These are phyloP conservation scores for Stenodera caucasica DNA, from an alignment of 2,888 invertebrate species.

Conservation along the genomic window DNA sequence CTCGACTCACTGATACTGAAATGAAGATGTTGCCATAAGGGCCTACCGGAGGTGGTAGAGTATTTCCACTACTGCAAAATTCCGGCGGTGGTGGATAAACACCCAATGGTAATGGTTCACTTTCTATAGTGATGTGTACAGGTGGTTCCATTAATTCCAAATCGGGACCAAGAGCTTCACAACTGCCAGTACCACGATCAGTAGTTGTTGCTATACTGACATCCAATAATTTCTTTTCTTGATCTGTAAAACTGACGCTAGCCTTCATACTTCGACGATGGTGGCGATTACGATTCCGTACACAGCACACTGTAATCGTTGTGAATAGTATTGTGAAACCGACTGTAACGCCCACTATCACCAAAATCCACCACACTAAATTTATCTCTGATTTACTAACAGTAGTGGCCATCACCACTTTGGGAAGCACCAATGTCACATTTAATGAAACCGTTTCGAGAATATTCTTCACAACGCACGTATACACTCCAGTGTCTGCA, in stretches of 20 bases:
- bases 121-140: slow-evolving; percentile 59
- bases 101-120: slow-evolving; percentile 53
- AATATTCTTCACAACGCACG: slow-evolving; percentile 75
- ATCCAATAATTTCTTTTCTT: slow-evolving; percentile 83
- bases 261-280: slow-evolving; percentile 73
- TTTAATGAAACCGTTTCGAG: slow-evolving; percentile 65
- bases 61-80: slow-evolving; percentile 61
- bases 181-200: slow-evolving; percentile 62
- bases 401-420: slow-evolving; percentile 76
- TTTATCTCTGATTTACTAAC: slow-evolving; percentile 73
- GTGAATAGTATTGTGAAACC: slow-evolving; percentile 64
- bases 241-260: slow-evolving; percentile 82
- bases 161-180: slow-evolving; percentile 61
- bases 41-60: slow-evolving; percentile 56
- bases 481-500: slow-evolving; percentile 81
- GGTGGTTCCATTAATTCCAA: slow-evolving; percentile 59
- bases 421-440: slow-evolving; percentile 67
- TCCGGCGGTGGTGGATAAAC: slow-evolving; percentile 62
- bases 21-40: slow-evolving; percentile 80
- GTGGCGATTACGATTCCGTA: slow-evolving; percentile 59
- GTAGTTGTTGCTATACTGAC: slow-evolving; percentile 75
- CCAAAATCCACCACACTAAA: slow-evolving; percentile 71
- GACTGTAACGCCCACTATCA: slow-evolving; percentile 71
- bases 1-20: slow-evolving; percentile 77
- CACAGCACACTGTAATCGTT: slow-evolving; percentile 63